Evolutionary conservation across 2,888 invertebrate genomes (phyloP).

Genomic region (Nomada goodeniana): DNA sequence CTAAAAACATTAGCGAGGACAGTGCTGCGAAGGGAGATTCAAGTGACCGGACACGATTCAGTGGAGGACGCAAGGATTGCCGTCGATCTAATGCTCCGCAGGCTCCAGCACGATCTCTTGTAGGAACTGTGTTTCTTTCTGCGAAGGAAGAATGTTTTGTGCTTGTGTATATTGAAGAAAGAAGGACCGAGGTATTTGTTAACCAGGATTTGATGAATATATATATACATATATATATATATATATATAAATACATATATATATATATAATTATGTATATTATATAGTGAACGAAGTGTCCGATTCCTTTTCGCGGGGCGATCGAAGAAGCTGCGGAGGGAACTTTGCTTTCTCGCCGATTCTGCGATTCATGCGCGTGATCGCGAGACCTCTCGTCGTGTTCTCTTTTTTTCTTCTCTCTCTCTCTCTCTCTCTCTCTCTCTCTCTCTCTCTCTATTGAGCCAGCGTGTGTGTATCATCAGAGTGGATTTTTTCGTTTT

Average conservation of each 20-base stretch:
- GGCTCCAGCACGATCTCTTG: conserved; percentile 64
- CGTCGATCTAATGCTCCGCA: conserved; percentile 92
- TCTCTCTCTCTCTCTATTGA: too few relatives aligned
- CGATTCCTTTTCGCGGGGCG: conserved; percentile 4
- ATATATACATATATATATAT: neutral
- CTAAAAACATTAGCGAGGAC: conserved; percentile 91
- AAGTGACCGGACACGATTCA: conserved; percentile 93
- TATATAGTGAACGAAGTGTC: conserved; percentile 13
- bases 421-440: too few relatives aligned
- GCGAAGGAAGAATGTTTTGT: too few relatives aligned
- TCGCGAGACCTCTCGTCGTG: conserved; percentile 2
- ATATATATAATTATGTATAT: neutral
- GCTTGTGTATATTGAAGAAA: neutral
- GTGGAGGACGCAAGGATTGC: conserved; percentile 96
- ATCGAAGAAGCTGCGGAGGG: neutral
- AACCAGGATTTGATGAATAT: conserved; percentile 4
- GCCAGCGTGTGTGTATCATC: neutral
- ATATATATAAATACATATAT: neutral
- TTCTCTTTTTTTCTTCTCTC: neutral
- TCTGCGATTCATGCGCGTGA: neutral
- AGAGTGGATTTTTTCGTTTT: neutral
- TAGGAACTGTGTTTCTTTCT: neutral
- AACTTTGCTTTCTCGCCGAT: neutral
- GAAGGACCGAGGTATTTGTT: conserved; percentile 13
- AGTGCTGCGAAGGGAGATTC: conserved; percentile 92